A percentile compares a stretch with the other conserved stretches of the same genome.
phyloP scores from a whole-genome alignment of 2,797 vertebrate species.

The Vespertilio murinus region DNA sequence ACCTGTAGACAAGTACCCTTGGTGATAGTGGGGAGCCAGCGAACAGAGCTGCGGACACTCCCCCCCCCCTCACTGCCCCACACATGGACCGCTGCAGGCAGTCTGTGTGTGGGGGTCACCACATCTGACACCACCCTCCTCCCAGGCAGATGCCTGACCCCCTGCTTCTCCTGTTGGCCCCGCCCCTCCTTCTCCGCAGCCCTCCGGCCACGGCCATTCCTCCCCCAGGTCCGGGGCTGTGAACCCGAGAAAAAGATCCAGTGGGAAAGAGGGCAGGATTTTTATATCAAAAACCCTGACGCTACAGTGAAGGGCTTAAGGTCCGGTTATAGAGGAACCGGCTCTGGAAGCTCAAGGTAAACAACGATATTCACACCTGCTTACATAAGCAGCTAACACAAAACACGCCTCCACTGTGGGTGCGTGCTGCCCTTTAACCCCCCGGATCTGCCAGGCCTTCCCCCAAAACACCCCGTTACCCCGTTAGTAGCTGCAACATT shows the following conservation, averaged over 20 bases:
- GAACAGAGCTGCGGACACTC: rapidly evolving
- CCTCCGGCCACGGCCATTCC: neutral
- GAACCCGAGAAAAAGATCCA: neutral
- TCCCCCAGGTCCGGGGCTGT: neutral
- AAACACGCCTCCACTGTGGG: rapidly evolving
- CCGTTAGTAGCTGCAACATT: neutral
- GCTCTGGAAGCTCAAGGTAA: neutral
- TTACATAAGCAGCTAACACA: neutral
- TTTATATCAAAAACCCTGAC: neutral
- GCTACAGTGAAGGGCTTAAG: neutral
- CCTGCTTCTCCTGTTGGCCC: neutral
- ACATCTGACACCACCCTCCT: neutral
- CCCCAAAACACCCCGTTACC: neutral
- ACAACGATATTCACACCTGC: neutral
- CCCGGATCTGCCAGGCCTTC: neutral
- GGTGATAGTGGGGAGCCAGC: neutral
- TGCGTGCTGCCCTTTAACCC: rapidly evolving
- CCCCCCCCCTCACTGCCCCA: too few relatives aligned
- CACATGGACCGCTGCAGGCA: neutral
- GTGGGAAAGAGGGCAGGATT: neutral
- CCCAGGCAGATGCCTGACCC: rapidly evolving
- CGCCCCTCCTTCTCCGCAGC: rapidly evolving
- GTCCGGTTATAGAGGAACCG: neutral
- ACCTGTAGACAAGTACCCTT: neutral
- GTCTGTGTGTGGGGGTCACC: neutral